These are phyloP conservation scores for Urosaurus nigricauda DNA, from an alignment of 2,797 vertebrate genomes.

Conservation along the genomic window DNA sequence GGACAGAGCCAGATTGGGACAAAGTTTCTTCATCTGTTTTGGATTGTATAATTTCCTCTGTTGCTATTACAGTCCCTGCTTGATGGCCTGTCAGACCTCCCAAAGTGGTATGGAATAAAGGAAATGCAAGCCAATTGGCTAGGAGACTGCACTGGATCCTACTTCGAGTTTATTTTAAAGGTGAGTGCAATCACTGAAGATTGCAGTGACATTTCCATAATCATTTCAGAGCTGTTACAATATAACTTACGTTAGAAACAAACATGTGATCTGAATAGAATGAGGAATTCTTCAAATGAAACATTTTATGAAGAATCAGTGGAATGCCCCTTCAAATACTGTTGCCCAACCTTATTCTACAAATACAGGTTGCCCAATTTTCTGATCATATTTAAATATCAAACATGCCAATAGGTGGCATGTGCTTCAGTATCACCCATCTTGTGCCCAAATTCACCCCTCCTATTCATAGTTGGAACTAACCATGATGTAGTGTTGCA, in stretches of 20 bases:
- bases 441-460: not conserved
- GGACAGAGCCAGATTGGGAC: not conserved
- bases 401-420: not conserved
- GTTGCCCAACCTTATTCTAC: not conserved
- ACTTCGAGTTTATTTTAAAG: slow-evolving; percentile 90
- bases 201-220: not conserved
- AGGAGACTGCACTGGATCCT: slow-evolving; percentile 93
- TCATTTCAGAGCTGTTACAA: slow-evolving; percentile 11
- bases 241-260: not conserved
- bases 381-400: no score
- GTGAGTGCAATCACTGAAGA: slow-evolving; percentile 73
- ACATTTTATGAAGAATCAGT: not conserved
- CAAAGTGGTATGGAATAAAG: slow-evolving; percentile 97
- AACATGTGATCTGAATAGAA: not conserved
- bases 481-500: not conserved
- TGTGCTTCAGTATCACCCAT: not conserved
- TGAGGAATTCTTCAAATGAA: not conserved
- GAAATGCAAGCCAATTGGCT: slow-evolving; percentile 99
- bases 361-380: not conserved
- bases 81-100: slow-evolving; percentile 89
- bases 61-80: slow-evolving; percentile 84
- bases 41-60: slow-evolving; percentile 12
- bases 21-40: not conserved
- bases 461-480: not conserved
- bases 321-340: not conserved